Percentiles rank a stretch among this genome's conserved stretches.
phyloP scores from a whole-genome alignment of 2,797 vertebrate genomes.

The Sternotherus odoratus region DNA sequence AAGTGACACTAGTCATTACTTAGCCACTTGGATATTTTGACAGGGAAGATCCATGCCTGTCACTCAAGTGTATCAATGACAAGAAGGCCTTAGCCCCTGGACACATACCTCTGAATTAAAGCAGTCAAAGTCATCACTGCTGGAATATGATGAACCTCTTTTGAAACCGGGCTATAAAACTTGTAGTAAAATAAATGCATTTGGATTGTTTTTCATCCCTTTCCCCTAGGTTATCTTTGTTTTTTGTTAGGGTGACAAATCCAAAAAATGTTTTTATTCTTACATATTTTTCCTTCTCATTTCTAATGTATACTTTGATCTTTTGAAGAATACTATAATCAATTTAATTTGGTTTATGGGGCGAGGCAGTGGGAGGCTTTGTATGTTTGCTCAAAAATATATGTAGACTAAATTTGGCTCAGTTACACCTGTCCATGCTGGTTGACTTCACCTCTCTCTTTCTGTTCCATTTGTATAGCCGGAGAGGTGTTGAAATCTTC shows the following conservation, averaged over 20 bases:
- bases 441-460: background rate
- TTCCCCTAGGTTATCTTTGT: background rate
- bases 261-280: background rate
- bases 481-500: background rate
- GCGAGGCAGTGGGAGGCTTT: background rate
- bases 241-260: background rate
- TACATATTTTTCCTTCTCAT: background rate
- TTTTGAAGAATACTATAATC: background rate
- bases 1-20: slow-evolving; percentile 88
- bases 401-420: background rate
- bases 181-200: slow-evolving; percentile 12
- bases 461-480: background rate
- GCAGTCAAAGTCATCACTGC: slow-evolving; percentile 85
- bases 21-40: slow-evolving; percentile 84
- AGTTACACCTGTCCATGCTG: background rate
- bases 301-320: accelerated
- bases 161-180: slow-evolving; percentile 81
- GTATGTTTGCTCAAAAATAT: background rate
- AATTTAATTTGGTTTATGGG: background rate
- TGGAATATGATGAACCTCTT: slow-evolving; percentile 84
- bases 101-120: slow-evolving; percentile 87
- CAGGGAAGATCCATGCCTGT: slow-evolving; percentile 86
- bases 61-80: slow-evolving; percentile 91
- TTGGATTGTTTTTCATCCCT: background rate
- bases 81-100: slow-evolving; percentile 83